Percentiles rank a stretch among this genome's conserved stretches.
Conservation (phyloP, 2,888 invertebrate genomes). For the Asteroscopus sphinx region DNA sequence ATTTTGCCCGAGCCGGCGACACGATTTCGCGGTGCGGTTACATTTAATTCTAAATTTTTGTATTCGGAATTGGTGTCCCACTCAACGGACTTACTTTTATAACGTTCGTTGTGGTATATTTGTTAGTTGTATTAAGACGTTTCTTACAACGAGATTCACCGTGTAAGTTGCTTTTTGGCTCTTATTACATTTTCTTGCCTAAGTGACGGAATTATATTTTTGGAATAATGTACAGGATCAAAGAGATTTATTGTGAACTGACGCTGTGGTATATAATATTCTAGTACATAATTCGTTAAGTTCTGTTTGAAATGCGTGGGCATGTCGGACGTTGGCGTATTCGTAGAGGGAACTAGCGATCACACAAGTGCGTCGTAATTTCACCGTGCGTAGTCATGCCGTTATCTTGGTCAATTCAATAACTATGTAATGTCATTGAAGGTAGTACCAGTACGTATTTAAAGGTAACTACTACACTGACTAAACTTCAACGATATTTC, state of each 20-base stretch:
- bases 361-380: slow-evolving; percentile 85
- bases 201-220: slow-evolving; percentile 73
- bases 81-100: slow-evolving; percentile 37
- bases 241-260: slow-evolving; percentile 24
- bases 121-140: slow-evolving; percentile 41
- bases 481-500: slow-evolving; percentile 36
- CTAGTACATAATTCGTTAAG: slow-evolving; percentile 26
- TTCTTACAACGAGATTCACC: slow-evolving; percentile 42
- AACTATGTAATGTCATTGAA: slow-evolving; percentile 67
- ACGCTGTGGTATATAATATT: slow-evolving; percentile 23
- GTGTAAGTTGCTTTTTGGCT: slow-evolving; percentile 75
- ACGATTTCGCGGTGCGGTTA: slow-evolving; percentile 87
- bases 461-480: slow-evolving; percentile 45
- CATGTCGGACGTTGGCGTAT: slow-evolving; percentile 59
- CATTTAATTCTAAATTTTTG: slow-evolving; percentile 70
- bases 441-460: slow-evolving; percentile 27
- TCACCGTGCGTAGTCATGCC: slow-evolving; percentile 82
- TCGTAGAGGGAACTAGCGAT: slow-evolving; percentile 67
- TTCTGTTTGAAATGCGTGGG: slow-evolving; percentile 61
- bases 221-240: slow-evolving; percentile 58
- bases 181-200: slow-evolving; percentile 67
- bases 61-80: slow-evolving; percentile 52
- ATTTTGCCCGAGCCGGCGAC: slow-evolving; percentile 89
- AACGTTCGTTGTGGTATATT: slow-evolving; percentile 36
- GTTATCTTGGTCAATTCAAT: slow-evolving; percentile 85